Conservation (phyloP, 2,888 invertebrate species). For the Buathra laborator region DNA sequence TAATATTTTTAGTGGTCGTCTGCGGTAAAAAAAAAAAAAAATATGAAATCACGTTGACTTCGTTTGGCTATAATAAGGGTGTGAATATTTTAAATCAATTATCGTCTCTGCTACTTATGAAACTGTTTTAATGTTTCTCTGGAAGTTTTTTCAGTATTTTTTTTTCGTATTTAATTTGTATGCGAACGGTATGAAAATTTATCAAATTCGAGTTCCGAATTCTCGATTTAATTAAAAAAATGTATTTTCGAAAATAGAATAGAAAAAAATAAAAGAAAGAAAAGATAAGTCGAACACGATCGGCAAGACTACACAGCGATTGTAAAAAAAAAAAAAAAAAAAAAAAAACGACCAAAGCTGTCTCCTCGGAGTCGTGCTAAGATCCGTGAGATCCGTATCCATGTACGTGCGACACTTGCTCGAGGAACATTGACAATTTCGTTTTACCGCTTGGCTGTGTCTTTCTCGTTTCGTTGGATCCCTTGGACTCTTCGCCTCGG, state of each 20-base stretch:
- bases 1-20: no score
- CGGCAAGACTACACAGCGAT: conserved; percentile 27
- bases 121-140: no score
- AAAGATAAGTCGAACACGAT: conserved; percentile 12
- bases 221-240: not conserved
- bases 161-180: no score
- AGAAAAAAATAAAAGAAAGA: not conserved
- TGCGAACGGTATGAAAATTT: not conserved
- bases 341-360: not conserved
- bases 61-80: no score
- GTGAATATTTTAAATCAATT: no score
- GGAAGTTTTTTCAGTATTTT: no score
- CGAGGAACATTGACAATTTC: conserved; percentile 80
- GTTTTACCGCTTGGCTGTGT: conserved; percentile 78
- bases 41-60: no score
- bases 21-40: no score
- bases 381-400: conserved; percentile 50
- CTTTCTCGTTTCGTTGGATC: conserved; percentile 55
- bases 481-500: conserved; percentile 38
- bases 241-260: conserved; percentile 11
- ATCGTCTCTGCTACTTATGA: no score
- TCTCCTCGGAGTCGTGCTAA: conserved; percentile 54
- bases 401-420: conserved; percentile 59
- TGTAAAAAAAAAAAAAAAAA: conserved; percentile 44
- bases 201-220: not conserved